Evolutionary conservation across 2,797 vertebrate genomes (phyloP), one percentile per base, ranked within the genome.

Genomic region (Muscicapa striata): DNA sequence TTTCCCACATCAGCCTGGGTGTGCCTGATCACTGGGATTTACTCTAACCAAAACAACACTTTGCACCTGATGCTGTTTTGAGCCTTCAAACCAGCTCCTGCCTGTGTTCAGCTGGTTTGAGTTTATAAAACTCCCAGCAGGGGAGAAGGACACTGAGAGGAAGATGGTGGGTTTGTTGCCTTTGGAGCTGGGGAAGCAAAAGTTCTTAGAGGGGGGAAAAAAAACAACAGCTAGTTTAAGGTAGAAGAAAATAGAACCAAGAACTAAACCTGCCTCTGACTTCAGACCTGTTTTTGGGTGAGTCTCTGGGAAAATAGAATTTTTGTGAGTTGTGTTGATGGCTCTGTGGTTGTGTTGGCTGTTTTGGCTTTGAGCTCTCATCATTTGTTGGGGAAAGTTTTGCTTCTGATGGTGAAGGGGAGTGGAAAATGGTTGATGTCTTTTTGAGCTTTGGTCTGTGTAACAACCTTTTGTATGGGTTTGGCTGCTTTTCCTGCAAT

Each of bases 141-240:
- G 4, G 4, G 11, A 11, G 7, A 3, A 22, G 4, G 19, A 12
- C 0, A 4, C 4, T 22, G 17, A 5, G 34, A 23, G 9, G 23
- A 20, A 23, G 1, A 1, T 30, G 20, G 1, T 6, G 26, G 7
- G 5, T 6, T 4, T 24, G 4, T 3, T 51, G 13, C 0, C 1
- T 5, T 0, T 6, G 27, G 2, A 14, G 29, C 2, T 2, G 15
- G 3, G 6, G 9, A 6, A 23, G 2, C 0, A 14, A 6, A 30
- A 32, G 6, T 1, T 6, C 13, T 19, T 8, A 10, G 19, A 2
- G 3, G 2, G 3, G 4, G 3, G 4, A 11, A 13, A 21, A 17
- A 36, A 11, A 18, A 14, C 9, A 34, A 9, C 38, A 38, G 14
- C 13, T 15, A 36, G 24, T 49, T 26, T 38, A 23, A 23, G 9